Base-by-base conservation (phyloP, 2,888 invertebrate genomes). In the Zaprionus bogoriensis region DNA sequence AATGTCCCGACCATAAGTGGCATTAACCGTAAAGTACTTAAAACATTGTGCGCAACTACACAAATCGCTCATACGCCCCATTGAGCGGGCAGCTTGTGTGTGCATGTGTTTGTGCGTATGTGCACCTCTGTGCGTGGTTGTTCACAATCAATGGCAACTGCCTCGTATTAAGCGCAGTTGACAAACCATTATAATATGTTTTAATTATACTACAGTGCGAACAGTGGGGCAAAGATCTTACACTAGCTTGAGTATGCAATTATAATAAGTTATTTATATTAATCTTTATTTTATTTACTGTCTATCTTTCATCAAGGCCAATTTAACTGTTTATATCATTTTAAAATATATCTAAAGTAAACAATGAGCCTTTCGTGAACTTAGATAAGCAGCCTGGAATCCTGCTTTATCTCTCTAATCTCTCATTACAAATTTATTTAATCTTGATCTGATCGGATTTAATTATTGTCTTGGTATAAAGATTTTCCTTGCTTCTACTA, bases 1-100 rank as follows among this genome's bases (percentile, higher is more conserved):
- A 74, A 64, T 74, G 55, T 63, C 54, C 57, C 67, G 64, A 72
- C 67, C 67, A 61, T 76, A 74, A 74, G 73, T 74, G 74, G 73
- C 57, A 73, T 74, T 76, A 76, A 74, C 73, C 67, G 67, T 74
- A 68, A 74, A 76, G 73, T 77, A 74, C 74, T 74, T 74, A 74
- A 74, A 73, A 73, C 57, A 62, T 64, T 73, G 50, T 54, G 20
- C 44, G 54, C 36, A 44, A 61, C 59, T 58, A 54, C 45, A 65
- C 57, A 76, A 76, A 74, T 71, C 74, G 67, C 67, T 66, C 59
- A 73, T 67, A 74, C 59, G 74, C 62, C 74, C 39, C 63, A 67
- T 60, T 77, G 68, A 55, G 71, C 74, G 54, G 25, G 20, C 39
- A 41, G 20, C 20, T 7, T 46, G n/a, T 36, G 3, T 28, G 25